Base-by-base conservation (phyloP, 2,888 invertebrate genomes). In the Tetrapedia diversipes region DNA sequence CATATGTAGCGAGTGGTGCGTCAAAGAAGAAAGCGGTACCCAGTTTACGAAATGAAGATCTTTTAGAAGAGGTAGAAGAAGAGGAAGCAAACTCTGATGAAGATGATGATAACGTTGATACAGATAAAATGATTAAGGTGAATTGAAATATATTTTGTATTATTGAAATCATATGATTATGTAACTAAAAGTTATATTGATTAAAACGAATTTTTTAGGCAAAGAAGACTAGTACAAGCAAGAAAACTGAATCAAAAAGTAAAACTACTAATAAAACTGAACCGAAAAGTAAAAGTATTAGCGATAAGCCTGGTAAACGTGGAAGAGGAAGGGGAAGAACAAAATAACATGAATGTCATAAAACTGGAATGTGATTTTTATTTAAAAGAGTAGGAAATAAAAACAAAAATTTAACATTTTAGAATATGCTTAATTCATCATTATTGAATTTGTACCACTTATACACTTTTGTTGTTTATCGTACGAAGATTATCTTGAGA, bases 101-200 rank as follows among this genome's bases (percentile, higher is more conserved):
- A 0, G 93, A 93, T 29, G 93, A 94, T 22, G 95, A 95, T 80
- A 94, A 94, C 86, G 91, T 96, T 51, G 94, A 94, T 72, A 93
- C 94, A 80, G 97, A 97, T 92, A 95, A 94, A 3, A 94, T 97
- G 93, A 96, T 98, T 54, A 97, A 97, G 93, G 96, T 96, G 32
- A 87, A 87, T 6, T 11, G 14, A 71, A 53, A 59, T 65, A 47
- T 59, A 59, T 14, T 16, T n/a, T 8, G 7, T n/a, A 37, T 43
- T 14, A 68, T 14, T 60, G 22, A 54, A 34, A 6, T 41, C 32
- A 45, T 22, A 16, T 16, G 47, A 27, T 49, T 47, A 41, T 14
- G 27, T 41, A 51, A 63, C 10, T 39, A 47, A 1, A 27, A 14
- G 3, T 73, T 43, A 19, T 39, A 54, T 34, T 8, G n/a, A 24